phyloP scores from a whole-genome alignment of 2,797 vertebrate genomes.

The Clarias fuscus region DNA sequence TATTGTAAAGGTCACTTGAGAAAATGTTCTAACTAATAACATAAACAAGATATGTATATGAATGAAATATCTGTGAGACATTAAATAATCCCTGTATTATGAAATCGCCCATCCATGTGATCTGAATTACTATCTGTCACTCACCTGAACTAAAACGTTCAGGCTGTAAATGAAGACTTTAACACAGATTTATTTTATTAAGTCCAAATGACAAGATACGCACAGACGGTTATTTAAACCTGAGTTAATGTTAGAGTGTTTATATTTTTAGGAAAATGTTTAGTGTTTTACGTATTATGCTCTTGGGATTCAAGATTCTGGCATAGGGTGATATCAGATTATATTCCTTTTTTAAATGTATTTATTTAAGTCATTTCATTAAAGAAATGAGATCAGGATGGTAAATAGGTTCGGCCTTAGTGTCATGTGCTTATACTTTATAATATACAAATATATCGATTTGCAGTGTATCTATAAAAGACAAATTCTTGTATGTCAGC shows the following conservation, averaged over 20 bases:
- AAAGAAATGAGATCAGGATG: neutral
- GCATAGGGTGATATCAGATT: neutral
- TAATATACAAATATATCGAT: neutral
- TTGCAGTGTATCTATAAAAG: neutral
- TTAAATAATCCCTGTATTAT: neutral
- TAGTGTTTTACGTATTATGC: neutral
- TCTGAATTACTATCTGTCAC: neutral
- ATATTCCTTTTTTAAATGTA: neutral
- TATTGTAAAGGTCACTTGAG: too few species aligned
- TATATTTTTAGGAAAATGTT: constrained; percentile 12
- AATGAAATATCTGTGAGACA: neutral
- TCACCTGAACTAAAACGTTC: neutral
- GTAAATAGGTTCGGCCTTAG: neutral
- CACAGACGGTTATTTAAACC: constrained; percentile 27
- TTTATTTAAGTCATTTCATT: neutral
- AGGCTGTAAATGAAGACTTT: constrained; percentile 11
- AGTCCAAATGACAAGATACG: neutral
- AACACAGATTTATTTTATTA: constrained; percentile 25
- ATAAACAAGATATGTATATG: neutral
- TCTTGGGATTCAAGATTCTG: neutral
- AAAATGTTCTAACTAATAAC: too few species aligned
- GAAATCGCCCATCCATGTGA: neutral
- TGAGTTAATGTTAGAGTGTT: neutral
- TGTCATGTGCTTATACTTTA: neutral
- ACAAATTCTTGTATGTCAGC: neutral